Evolutionary conservation across 2,113 vertebrate genomes (phyloP), one percentile per base, ranked within the genome.

Genomic region (Alethe castanea): DNA sequence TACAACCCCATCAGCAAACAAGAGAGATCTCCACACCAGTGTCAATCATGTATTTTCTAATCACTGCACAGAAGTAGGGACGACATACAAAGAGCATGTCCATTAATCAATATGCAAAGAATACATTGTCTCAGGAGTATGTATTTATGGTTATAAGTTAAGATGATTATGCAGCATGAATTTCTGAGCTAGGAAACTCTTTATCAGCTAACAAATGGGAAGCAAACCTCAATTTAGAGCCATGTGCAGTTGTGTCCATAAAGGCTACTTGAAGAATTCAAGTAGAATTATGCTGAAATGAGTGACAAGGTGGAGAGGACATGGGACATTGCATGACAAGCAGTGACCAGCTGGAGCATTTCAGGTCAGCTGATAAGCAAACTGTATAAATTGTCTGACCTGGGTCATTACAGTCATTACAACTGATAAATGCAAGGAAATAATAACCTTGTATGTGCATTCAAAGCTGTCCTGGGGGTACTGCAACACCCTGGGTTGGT

Each of bases 21-120:
- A 81, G 26, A 69, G 79, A 81, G 20, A 66, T 74, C n/a, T 85
- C 56, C 28, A 62, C 20, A 64, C 66, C 86, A 62, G 85, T 71
- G 89, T 81, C 80, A 96, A 96, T 96, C 89, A 93, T 15, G 1
- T 65, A 82, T 83, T 95, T 92, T 71, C 77, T 92, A 95, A 90
- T 73, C 83, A 44, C 61, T 66, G 81, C 89, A 94, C n/a, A 86
- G 57, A 87, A 88, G 60, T 35, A 91, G n/a, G 44, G 64, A 89
- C 11, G 35, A 86, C 47, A 24, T 84, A 92, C 47, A 88, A 47
- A 94, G 29, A 92, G 77, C 76, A 80, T 77, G 79, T 38, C 84
- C 59, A 52, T 86, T 90, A 93, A 96, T 96, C 88, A 94, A 93
- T 94, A 96, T 94, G 92, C 96, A 94, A 84, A 93, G 94, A 92